phyloP scores from a whole-genome alignment of 2,888 invertebrate species.

The Agrochola macilenta region DNA sequence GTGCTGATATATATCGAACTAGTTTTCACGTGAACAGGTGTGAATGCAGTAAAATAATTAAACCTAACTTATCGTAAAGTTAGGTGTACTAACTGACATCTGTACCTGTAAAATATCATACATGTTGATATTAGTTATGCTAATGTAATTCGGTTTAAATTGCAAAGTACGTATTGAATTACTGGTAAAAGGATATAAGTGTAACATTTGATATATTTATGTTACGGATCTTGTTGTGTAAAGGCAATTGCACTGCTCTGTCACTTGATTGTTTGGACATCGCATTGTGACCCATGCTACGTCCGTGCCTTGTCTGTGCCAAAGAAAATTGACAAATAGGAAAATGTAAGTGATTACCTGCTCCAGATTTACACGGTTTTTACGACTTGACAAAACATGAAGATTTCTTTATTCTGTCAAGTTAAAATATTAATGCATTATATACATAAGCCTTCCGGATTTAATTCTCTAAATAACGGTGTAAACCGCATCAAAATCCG shows the following conservation, averaged over 20 bases:
- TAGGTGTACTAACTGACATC: slow-evolving; percentile 30
- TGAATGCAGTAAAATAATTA: slow-evolving; percentile 45
- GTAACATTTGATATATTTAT: slow-evolving; percentile 31
- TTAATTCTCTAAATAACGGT: too few species aligned
- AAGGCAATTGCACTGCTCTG: not conserved
- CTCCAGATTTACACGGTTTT: too few species aligned
- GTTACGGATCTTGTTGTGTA: not conserved
- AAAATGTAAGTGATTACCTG: not conserved
- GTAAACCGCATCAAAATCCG: too few species aligned
- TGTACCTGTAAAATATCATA: slow-evolving; percentile 16
- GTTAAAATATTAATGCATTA: too few species aligned
- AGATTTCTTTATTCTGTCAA: too few species aligned
- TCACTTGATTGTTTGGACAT: not conserved
- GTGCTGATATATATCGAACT: slow-evolving; percentile 45
- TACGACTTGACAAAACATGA: too few species aligned
- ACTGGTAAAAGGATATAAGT: slow-evolving; percentile 24
- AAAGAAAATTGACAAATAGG: not conserved
- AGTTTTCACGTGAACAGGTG: slow-evolving; percentile 48
- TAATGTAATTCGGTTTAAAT: slow-evolving; percentile 24
- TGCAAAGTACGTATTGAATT: slow-evolving; percentile 37
- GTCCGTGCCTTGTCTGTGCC: too few species aligned
- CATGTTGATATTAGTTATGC: slow-evolving; percentile 25
- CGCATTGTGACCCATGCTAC: not conserved
- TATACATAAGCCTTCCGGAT: too few species aligned
- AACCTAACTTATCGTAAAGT: slow-evolving; percentile 19